Evolutionary conservation across 2,113 vertebrate species (phyloP).

Genomic region (Thunnus thynnus): DNA sequence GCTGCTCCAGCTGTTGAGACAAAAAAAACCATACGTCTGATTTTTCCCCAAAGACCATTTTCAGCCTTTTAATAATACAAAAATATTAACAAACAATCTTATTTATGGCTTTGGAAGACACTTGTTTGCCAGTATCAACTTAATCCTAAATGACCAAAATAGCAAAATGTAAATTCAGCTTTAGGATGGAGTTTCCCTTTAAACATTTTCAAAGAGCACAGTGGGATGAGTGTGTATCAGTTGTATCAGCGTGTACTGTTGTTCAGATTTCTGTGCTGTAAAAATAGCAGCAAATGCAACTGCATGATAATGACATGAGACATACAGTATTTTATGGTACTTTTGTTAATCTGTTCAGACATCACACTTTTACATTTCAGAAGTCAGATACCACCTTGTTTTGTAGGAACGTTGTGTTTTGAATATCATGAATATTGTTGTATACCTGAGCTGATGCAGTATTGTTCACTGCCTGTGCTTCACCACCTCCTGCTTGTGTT

Average conservation of each 20-base stretch:
- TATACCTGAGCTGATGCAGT: constrained; percentile 21
- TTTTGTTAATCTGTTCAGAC: constrained; percentile 14
- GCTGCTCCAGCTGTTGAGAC: too few relatives aligned
- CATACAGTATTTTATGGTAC: not conserved
- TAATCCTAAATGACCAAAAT: too few relatives aligned
- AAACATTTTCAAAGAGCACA: constrained; percentile 1
- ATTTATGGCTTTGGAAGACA: too few relatives aligned
- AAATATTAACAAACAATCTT: too few relatives aligned
- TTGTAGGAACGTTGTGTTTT: constrained; percentile 7
- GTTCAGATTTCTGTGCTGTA: constrained; percentile 28
- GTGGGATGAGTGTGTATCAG: constrained; percentile 19
- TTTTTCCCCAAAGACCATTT: too few relatives aligned
- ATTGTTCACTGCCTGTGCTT: not conserved
- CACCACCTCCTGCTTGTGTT: constrained; percentile 2
- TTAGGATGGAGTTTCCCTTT: constrained; percentile 41
- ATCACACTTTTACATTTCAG: constrained; percentile 4
- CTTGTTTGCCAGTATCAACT: too few relatives aligned
- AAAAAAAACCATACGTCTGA: too few relatives aligned
- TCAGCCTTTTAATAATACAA: too few relatives aligned
- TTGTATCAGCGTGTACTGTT: constrained; percentile 29
- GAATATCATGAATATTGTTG: constrained; percentile 5
- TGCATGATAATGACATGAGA: constrained; percentile 56
- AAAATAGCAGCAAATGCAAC: constrained; percentile 52
- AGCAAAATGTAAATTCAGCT: constrained; percentile 15
- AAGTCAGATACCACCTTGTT: not conserved